Evolutionary conservation across 1,140 invertebrate genomes (phyloP), one percentile per base, ranked within the genome.

Genomic region (Chrysoperla carnea): DNA sequence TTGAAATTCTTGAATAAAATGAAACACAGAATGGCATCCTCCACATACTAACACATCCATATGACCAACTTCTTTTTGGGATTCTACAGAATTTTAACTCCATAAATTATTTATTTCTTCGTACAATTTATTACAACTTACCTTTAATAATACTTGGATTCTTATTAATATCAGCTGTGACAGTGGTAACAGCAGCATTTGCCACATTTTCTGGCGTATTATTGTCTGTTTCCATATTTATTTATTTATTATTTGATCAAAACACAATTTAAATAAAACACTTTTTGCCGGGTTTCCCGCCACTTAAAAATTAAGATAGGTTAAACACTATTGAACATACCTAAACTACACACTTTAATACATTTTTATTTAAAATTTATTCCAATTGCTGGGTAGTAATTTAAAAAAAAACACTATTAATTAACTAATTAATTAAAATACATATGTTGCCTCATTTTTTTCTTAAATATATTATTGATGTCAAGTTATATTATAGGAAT

Each of bases 1-100:
- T 54, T 75, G 70, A 54, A 84, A 84, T 43, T 81, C 76, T 52
- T 84, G 79, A 36, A 84, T 55, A 57, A 81, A 84, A 56, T 84
- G 78, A 60, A 80, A 84, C 37, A 78, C 78, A 38, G 72, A 68
- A 55, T 84, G 76, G 52, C 83, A 87, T 44, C 75, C 70, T 11
- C 83, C 83, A 63, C 83, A 86, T 1, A 86, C 81, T 36, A 84
- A 64, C 6, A 85, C 73, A 66, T 86, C 81, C 46, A 83, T 57
- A 40, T 72, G 72, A 41, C 73, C 71, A 60, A 83, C 73, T 55
- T 81, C 74, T 49, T 81, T 72, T 68, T 81, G 75, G 8, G 81
- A 76, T 50, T 71, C 81, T 81, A 52, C 12, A 42, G 47, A 27
- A 46, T 40, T 14, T 42, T 2, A 11, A 7, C 27, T 23, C 27